These are phyloP conservation scores for Mythimna albipuncta DNA, from an alignment of 2,888 invertebrate species.

Conservation along the genomic window DNA sequence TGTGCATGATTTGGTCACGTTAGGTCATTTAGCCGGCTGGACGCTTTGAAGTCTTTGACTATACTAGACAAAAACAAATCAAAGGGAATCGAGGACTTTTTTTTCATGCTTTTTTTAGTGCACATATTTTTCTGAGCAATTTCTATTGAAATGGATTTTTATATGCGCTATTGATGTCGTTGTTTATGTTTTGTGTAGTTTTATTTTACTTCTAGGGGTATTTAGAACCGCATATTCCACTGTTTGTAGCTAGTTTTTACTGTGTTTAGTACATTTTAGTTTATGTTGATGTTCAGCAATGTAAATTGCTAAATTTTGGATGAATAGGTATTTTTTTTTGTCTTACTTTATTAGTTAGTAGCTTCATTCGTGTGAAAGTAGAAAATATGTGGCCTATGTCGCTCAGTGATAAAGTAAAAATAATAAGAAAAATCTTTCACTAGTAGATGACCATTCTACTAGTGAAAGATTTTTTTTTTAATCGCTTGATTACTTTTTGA, in stretches of 20 bases:
- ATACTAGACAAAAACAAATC: constrained; percentile 37
- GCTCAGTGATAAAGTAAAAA: too few relatives aligned
- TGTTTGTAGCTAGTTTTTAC: background rate
- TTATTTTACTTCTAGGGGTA: constrained; percentile 2
- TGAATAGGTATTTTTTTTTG: too few relatives aligned
- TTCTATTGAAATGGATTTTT: constrained; percentile 8
- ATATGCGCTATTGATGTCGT: background rate
- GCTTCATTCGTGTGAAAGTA: too few relatives aligned
- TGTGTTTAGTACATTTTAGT: background rate
- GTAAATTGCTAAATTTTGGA: background rate
- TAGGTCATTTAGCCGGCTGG: constrained; percentile 18
- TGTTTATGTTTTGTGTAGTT: background rate
- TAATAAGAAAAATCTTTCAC: too few relatives aligned
- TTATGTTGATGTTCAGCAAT: background rate
- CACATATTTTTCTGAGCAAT: background rate
- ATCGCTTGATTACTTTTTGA: too few relatives aligned
- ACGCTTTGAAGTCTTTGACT: constrained; percentile 42
- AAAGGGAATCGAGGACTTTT: constrained; percentile 6
- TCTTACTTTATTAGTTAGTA: too few relatives aligned
- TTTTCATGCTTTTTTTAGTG: background rate
- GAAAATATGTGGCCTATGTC: too few relatives aligned
- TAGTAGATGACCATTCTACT: too few relatives aligned
- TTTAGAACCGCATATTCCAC: background rate
- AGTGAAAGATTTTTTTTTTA: too few relatives aligned
- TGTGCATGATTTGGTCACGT: constrained; percentile 17